Percentiles rank a stretch among this genome's conserved stretches.
Conservation (phyloP, 2,888 invertebrate genomes). For the Eledone cirrhosa region DNA sequence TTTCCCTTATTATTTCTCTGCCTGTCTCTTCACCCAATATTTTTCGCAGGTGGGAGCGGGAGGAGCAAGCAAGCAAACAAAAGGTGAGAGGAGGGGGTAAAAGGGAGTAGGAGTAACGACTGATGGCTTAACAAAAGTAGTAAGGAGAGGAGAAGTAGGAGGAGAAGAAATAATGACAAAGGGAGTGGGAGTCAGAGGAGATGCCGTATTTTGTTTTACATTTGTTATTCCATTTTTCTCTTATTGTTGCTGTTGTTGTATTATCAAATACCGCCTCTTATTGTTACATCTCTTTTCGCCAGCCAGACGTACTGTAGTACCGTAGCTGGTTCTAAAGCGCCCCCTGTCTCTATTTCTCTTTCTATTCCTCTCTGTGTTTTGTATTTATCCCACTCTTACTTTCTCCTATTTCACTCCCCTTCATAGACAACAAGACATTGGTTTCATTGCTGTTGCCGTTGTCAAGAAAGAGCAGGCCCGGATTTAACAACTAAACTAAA, state of each 20-base stretch:
- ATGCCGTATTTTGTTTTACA: too few species aligned
- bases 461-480: background rate
- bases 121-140: background rate
- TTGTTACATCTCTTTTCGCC: background rate
- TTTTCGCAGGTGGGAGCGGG: background rate
- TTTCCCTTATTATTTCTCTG: background rate
- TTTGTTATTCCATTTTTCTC: background rate
- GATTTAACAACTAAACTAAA: too few species aligned
- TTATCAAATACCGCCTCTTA: background rate
- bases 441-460: background rate
- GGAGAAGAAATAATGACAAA: background rate
- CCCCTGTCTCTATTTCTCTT: background rate
- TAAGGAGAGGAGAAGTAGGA: background rate
- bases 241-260: background rate
- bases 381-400: background rate
- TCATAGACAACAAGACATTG: background rate
- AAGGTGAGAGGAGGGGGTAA: background rate
- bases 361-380: background rate
- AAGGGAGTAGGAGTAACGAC: background rate
- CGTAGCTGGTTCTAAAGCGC: background rate
- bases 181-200: too few species aligned
- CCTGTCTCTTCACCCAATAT: background rate
- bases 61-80: background rate
- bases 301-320: background rate
- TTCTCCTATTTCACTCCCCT: background rate